A percentile compares a stretch with the other conserved stretches of the same genome.
phyloP scores from a whole-genome alignment of 2,113 vertebrate genomes.

The Recurvirostra avosetta region DNA sequence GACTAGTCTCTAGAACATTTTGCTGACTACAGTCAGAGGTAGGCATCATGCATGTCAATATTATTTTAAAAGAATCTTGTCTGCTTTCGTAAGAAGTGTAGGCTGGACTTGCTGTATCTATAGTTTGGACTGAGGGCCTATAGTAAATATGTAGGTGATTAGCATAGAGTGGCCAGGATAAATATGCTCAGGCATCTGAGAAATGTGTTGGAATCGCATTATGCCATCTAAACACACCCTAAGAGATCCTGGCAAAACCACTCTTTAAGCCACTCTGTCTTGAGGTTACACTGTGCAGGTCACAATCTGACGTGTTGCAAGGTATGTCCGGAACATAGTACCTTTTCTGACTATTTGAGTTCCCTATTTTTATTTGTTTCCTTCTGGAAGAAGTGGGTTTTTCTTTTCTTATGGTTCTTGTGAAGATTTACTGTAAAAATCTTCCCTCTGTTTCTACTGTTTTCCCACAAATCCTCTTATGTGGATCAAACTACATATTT shows the following conservation, averaged over 20 bases:
- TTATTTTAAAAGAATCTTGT: background rate
- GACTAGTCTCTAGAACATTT: background rate
- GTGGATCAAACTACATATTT: background rate
- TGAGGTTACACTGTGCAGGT: background rate
- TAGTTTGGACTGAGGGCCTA: background rate
- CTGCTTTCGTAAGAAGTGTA: background rate
- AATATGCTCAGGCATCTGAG: conserved; percentile 27
- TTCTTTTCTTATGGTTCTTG: background rate
- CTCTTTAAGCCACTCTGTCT: background rate
- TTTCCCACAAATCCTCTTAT: background rate
- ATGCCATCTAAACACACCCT: background rate
- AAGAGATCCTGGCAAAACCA: background rate
- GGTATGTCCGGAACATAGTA: background rate
- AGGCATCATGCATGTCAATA: background rate
- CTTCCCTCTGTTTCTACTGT: background rate
- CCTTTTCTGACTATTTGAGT: background rate
- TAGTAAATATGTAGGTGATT: background rate
- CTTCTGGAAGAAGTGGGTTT: background rate
- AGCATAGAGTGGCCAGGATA: background rate
- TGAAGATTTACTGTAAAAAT: background rate
- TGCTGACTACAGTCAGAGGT: background rate
- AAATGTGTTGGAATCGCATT: background rate
- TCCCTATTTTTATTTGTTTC: background rate
- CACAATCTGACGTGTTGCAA: background rate
- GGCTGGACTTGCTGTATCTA: background rate